Evolutionary conservation across 2,888 invertebrate species (phyloP), one percentile per base, ranked within the genome.

Genomic region (Ophion costatus): DNA sequence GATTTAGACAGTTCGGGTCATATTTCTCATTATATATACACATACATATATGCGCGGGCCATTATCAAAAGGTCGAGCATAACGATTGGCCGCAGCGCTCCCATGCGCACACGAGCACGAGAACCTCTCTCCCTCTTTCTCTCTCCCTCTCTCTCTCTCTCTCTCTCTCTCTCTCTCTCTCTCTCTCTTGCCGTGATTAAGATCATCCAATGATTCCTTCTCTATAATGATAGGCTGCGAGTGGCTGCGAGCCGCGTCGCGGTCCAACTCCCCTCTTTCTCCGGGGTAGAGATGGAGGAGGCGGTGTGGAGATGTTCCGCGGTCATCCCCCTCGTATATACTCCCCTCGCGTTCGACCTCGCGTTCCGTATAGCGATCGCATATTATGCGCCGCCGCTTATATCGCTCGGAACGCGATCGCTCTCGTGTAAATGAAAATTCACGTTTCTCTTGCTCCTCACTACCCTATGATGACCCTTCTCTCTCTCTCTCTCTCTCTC

Each of bases 131-230:
- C 38, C 9, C 38, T 38, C 38, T 38, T 9, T 38, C 5, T 38
- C 1, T 33, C 33, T 33, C 33, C 5, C 33, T 33, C 33, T 2
- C 33, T 33, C 33, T 33, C 33, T 33, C 33, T 33, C 33, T 33
- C 33, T 33, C 33, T 33, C 33, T 33, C 33, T 33, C 33, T 38
- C 38, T 59, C 42, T 45, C 45, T 51, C 24, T 45, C 69, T 69
- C 69, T 67, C 61, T 78, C 78, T 71, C 91, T 93, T 91, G 92
- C 84, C 92, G 93, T 93, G 93, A 93, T 93, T 93, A 93, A 93
- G 93, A 93, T 92, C 93, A 93, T 93, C 93, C 93, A 93, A 93
- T 93, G 93, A 93, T 93, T 93, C 91, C 93, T 93, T 93, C 93
- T 93, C 92, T 93, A 93, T 93, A 93, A 93, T 93, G 93, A 93